phyloP scores from a whole-genome alignment of 2,888 invertebrate genomes.

The Dusona sp. region DNA sequence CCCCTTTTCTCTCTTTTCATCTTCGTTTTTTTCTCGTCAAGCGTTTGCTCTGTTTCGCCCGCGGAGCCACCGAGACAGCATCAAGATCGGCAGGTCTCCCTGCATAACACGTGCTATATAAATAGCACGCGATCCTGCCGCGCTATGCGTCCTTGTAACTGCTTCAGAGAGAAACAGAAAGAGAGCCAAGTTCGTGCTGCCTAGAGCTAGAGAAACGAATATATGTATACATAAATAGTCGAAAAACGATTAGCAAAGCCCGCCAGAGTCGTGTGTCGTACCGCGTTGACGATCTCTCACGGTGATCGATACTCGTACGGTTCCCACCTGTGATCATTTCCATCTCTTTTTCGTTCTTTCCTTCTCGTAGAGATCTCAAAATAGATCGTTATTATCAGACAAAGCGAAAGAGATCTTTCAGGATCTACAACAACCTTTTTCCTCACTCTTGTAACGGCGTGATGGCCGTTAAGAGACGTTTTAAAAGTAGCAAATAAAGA shows the following conservation, averaged over 20 bases:
- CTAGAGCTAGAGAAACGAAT: constrained; percentile 43
- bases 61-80: constrained; percentile 21
- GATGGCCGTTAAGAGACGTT: background rate
- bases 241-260: constrained; percentile 58
- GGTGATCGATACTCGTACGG: constrained; percentile 56
- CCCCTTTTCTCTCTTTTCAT: constrained; percentile 5
- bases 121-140: constrained; percentile 62
- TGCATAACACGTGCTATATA: constrained; percentile 62
- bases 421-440: background rate
- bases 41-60: constrained; percentile 53
- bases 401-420: constrained; percentile 1
- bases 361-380: constrained; percentile 27
- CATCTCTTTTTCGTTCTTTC: constrained; percentile 16
- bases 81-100: constrained; percentile 59
- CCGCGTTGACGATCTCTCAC: constrained; percentile 62
- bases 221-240: constrained; percentile 15
- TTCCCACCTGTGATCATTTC: constrained; percentile 55
- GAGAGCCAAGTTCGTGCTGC: constrained; percentile 7
- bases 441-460: background rate
- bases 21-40: constrained; percentile 37
- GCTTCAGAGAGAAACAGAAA: background rate
- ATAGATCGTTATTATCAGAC: constrained; percentile 15
- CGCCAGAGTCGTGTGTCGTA: constrained; percentile 40
- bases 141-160: constrained; percentile 46
- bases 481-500: background rate